Percentiles rank a stretch among this genome's conserved stretches.
Conservation (phyloP, 2,113 vertebrate genomes). For the Globicephala melas region DNA sequence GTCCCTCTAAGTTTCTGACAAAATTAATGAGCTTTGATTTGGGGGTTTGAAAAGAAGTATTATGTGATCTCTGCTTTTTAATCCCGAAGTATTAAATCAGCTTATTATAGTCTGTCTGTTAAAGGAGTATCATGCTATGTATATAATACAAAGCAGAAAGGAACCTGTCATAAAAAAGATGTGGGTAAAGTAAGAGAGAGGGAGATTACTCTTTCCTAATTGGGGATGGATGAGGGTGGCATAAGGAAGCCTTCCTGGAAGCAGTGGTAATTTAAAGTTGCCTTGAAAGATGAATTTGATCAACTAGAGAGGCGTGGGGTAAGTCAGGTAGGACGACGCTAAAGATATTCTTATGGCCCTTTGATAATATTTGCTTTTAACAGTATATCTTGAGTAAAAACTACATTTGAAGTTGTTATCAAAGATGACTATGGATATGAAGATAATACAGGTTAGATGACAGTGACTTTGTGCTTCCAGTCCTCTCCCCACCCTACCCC, state of each 20-base stretch:
- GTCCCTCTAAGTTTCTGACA: slow-evolving; percentile 6
- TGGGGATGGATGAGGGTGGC: not conserved
- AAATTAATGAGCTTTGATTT: not conserved
- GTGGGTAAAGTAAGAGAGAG: not conserved
- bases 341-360: not conserved
- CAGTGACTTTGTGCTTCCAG: not conserved
- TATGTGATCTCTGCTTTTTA: not conserved
- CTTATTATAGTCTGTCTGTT: not conserved
- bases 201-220: not conserved
- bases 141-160: not conserved
- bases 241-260: not conserved
- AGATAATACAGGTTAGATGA: not conserved
- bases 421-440: not conserved
- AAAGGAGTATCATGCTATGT: not conserved
- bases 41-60: not conserved
- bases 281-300: not conserved
- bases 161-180: not conserved
- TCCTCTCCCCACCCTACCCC: not conserved
- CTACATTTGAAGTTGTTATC: not conserved
- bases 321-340: not conserved
- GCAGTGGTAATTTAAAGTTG: not conserved
- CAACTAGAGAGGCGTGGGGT: not conserved
- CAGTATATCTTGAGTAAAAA: not conserved
- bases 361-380: not conserved
- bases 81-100: not conserved